Evolutionary conservation across 2,797 vertebrate genomes (phyloP), one percentile per base, ranked within the genome.

Genomic region (Liparis tanakae): DNA sequence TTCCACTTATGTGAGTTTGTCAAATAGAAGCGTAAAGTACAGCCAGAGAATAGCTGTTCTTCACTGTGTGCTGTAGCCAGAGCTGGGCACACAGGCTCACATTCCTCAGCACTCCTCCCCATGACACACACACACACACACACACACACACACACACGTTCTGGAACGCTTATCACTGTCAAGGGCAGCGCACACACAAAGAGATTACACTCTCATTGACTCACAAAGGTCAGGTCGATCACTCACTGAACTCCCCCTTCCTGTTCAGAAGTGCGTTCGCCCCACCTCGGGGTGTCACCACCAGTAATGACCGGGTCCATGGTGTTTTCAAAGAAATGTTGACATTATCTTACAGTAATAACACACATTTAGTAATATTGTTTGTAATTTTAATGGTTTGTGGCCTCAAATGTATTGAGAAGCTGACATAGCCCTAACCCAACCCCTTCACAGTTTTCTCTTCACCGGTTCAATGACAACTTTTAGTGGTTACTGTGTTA

Each of bases 31-130:
- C 7, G 18, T 37, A 15, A 12, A 61, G 50, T 12, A 13, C 50
- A 53, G 50, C 20, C 20, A 51, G 50, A 53, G 13, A 53, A 53
- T 25, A 53, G 20, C 50, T 25, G 50, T 53, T 53, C 50, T 51
- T 51, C 10, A 53, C 20, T 53, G 20, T 25, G 50, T 25, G 14
- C 22, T 53, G 25, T 10, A 15, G 25, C 17, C 54, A 33, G 25
- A 30, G 14, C 80, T 18, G 51, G 60, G 80, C 41, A 65, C 68
- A 55, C 62, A 57, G 37, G 3, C 72, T 59, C 78, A 73, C 87
- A 92, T 92, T 90, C 89, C 90, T 80, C 76, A 43, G 56, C 78
- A 61, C 82, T 67, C 86, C 84, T 89, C 84, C 67, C 81, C 51
- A 53, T 62, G 76, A 82, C 65, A 50, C 41, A 22, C 62, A 43